Evolutionary conservation across 2,888 invertebrate genomes (phyloP), one percentile per base, ranked within the genome.

Genomic region (Arrhopalites spinosus): DNA sequence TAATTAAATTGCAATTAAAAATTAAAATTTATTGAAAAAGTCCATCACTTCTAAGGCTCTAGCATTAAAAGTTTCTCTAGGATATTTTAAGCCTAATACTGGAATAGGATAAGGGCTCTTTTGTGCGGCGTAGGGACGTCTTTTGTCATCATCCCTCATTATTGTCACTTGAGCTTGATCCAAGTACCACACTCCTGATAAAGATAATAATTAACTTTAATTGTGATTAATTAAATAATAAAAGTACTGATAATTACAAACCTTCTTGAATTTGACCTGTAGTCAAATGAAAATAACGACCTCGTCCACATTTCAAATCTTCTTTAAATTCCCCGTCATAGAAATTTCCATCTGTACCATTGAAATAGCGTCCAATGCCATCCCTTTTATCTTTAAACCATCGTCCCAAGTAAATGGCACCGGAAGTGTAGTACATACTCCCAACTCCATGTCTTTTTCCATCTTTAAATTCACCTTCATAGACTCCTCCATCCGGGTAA

Each of bases 241-340:
- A 11, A 3, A 36, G 11, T 36, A 36, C 3, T 36, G 3, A 11
- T 36, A 36, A 7, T 36, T 36, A 11, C 36, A 36, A 3, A 59
- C 59, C 91, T 77, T 89, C 88, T 83, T 91, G 91, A 79, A 90
- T 84, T 84, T 91, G 91, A 0, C 91, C 91, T 0, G 87, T 90
- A 81, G 87, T 86, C 83, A 90, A 84, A 84, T 91, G 90, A 83
- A 89, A 90, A 85, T 88, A 91, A 50, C 88, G 86, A 0, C 91
- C 91, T n/a, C 86, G 84, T 0, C 91, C 91, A 81, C 77, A 79
- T 68, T 81, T 77, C 30, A 66, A 73, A 63, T 78, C 80, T 13
- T 75, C 73, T 69, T 75, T 78, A 64, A 79, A 82, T n/a, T 70
- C 79, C 0, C 82, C 81, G 77, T 82, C 82, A 56, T 81, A 82